Evolutionary conservation across 1,140 invertebrate genomes (phyloP), one percentile per base, ranked within the genome.

Genomic region (Choristoneura fumiferana): DNA sequence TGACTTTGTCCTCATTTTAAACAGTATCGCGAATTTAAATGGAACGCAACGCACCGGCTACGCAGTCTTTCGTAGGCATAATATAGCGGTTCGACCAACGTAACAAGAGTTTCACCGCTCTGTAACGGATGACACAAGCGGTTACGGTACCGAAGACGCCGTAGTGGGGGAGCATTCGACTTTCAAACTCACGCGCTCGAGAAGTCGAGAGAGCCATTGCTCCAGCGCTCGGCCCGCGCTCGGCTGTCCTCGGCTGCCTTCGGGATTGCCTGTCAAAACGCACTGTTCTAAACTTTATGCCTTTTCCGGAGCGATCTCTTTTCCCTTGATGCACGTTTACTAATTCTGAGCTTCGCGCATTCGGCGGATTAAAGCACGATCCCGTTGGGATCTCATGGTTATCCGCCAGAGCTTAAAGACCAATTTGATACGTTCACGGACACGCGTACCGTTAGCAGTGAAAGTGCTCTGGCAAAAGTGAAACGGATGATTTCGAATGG

Each of bases 401-500:
- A 38, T 60, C n/a, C 14, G 35, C 38, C 40, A 35, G 12, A 9
- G 13, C 18, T 60, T 60, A 45, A 60, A 62, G 65, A 64, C 17
- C 38, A 39, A 54, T 65, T 65, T 68, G 56, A 62, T 18, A 60
- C 63, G 63, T 56, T 43, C 18, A 49, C 15, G 18, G 36, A 36
- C 40, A 36, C 33, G 22, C 67, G 66, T 75, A 80, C 80, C 78
- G 83, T 86, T 83, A 78, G 71, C 73, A 84, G 83, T 84, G 83
- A 87, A 87, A 87, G 83, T 87, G 69, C 68, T 68, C 63, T 36
- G 40, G 73, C 81, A 87, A 87, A 87, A 87, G 83, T 87, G 83
- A 87, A 87, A 87, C 81, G 78, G 69, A 73, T 71, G 73, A 71
- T 76, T 79, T 71, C 64, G 70, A 76, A 63, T 74, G 71, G 73